Evolutionary conservation across 2,888 invertebrate species (phyloP), one percentile per base, ranked within the genome.

Genomic region (Lordiphosa andalusiaca): DNA sequence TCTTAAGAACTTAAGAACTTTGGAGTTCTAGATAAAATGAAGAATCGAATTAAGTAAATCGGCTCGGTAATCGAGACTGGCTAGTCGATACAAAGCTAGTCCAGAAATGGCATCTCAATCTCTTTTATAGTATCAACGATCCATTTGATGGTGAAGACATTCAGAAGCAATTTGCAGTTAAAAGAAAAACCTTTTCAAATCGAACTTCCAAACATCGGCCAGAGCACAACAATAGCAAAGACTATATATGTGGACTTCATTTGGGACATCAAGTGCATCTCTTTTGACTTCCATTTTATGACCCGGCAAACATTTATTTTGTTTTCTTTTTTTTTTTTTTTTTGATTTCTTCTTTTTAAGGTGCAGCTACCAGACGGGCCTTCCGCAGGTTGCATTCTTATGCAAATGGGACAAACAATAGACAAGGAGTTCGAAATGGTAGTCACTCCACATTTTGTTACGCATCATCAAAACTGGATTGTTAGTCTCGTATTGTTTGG

Each of bases 131-230:
- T 12, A 10, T 47, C 16, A 6, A 36, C 7, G 35, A 52, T 67
- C 48, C 13, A 42, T 39, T 38, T 44, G 38, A 60, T 52, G 47
- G 35, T 67, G 57, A 47, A n/a, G 39, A 46, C 48, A 65, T 66
- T 61, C 81, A 76, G 75, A 76, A 83, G 75, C 73, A 73, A 76
- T 81, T 76, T 81, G 76, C 84, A 84, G 77, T 81, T 73, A 76
- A 76, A 76, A 55, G 25, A 60, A 58, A 60, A 30, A 30, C 3
- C 30, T 30, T 30, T 30, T 75, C 66, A 42, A 65, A 66, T 61
- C 54, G 55, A 53, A 58, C 52, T 23, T 13, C 19, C 47, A 52
- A 48, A 48, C 65, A 69, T 42, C 41, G 30, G 10, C 33, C 58
- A 59, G 36, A 47, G 44, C 41, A 51, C 33, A 21, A 64, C 67